These are phyloP conservation scores for Volucella inflata DNA, from an alignment of 2,888 invertebrate genomes.

Conservation along the genomic window DNA sequence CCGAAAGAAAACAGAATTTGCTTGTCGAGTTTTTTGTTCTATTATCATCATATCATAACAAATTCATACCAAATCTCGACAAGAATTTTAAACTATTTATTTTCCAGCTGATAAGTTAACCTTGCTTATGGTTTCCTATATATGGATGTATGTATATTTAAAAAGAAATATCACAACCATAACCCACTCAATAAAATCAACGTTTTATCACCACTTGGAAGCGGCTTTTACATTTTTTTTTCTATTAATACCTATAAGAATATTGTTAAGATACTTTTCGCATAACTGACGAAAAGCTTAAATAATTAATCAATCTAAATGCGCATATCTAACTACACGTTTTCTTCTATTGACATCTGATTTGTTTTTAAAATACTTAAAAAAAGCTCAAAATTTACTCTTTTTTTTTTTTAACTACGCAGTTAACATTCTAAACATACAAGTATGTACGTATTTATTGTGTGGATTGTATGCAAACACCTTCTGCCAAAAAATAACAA, in stretches of 20 bases:
- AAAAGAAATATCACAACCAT: not conserved
- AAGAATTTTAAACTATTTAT: not conserved
- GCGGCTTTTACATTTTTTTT: conserved; percentile 6
- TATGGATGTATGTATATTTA: not conserved
- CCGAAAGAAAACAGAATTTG: too few species aligned
- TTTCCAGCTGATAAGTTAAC: not conserved
- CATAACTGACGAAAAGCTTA: not conserved
- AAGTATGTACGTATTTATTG: not conserved
- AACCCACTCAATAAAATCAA: not conserved
- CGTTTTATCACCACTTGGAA: not conserved
- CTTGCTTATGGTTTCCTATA: not conserved
- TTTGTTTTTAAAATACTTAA: conserved; percentile 17
- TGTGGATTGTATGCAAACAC: too few species aligned
- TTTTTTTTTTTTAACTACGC: conserved; percentile 5
- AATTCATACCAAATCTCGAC: too few species aligned
- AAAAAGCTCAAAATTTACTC: not conserved
- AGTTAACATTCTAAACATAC: not conserved
- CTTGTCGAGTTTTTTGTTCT: too few species aligned
- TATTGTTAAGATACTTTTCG: conserved; percentile 1
- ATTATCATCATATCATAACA: too few species aligned
- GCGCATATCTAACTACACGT: conserved; percentile 21
- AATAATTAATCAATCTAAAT: conserved; percentile 36
- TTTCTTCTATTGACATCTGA: conserved; percentile 18
- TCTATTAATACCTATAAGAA: not conserved
- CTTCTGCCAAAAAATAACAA: too few species aligned